phyloP scores from a whole-genome alignment of 2,797 vertebrate genomes.

The Pseudopleuronectes americanus region DNA sequence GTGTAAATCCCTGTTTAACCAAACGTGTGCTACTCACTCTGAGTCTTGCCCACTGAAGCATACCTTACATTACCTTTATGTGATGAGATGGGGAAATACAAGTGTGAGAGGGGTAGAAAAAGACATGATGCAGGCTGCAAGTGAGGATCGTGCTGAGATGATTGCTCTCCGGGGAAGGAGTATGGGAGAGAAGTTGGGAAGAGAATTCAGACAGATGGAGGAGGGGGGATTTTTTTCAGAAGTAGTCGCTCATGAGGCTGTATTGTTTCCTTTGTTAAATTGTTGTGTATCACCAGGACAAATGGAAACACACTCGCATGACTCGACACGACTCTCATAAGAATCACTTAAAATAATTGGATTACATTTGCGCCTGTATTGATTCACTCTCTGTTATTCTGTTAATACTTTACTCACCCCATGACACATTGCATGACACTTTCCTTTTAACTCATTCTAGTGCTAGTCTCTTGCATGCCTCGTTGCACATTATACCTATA shows the following conservation, averaged over 20 bases:
- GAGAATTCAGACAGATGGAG: conserved; percentile 67
- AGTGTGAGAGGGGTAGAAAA: conserved; percentile 3
- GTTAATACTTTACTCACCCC: no score
- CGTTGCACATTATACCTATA: no score
- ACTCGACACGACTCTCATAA: background rate
- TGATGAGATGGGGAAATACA: conserved; percentile 6
- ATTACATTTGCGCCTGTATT: conserved; percentile 19
- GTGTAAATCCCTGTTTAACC: conserved; percentile 33
- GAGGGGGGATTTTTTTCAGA: conserved; percentile 51
- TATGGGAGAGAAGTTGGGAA: conserved; percentile 40
- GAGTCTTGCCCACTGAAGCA: background rate
- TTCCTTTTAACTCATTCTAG: no score
- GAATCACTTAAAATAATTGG: conserved; percentile 46
- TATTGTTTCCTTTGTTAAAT: conserved; percentile 53
- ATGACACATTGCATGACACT: no score
- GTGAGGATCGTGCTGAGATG: conserved; percentile 54
- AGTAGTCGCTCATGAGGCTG: conserved; percentile 32
- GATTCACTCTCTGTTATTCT: conserved; percentile 6
- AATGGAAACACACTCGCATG: conserved; percentile 41
- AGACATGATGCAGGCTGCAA: conserved; percentile 15
- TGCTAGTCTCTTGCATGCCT: no score
- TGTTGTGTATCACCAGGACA: conserved; percentile 16
- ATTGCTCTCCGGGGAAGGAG: conserved; percentile 70
- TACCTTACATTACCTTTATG: conserved; percentile 1
- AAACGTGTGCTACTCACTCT: conserved; percentile 11